Base-by-base conservation (phyloP, 2,113 vertebrate genomes). In the Caranx melampygus region DNA sequence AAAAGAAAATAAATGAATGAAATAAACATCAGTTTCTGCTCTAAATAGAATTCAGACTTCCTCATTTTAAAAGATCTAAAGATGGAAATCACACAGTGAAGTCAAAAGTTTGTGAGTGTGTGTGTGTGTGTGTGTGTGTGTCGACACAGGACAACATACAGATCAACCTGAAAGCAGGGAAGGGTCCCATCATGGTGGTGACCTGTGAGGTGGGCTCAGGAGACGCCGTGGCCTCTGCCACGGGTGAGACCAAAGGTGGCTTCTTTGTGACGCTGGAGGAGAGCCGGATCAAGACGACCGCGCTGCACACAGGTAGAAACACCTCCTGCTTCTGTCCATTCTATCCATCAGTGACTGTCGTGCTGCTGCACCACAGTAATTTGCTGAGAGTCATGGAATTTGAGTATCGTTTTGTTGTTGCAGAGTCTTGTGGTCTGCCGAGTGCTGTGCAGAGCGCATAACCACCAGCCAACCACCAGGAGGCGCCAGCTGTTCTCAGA, bases 81-180 rank as follows among this genome's bases (percentile, higher is more conserved):
- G 26, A 26, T 26, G 26, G 26, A 26, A 26, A 26, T 26, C 26
- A 26, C 26, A 26, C 26, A 26, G 1, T 26, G 26, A 26, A 26
- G 26, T 26, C 26, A 26, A 26, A 26, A 26, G 26, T 26, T 26
- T 54, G n/a, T 54, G 20, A 21, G 51, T n/a, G n/a, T 54, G 52
- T 54, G n/a, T 4, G 14, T 47, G 12, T 71, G 8, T 54, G n/a
- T 54, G 20, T 54, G 51, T n/a, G n/a, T 54, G 52, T 54, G n/a
- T 4, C 14, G 3, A 11, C 31, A 12, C 76, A 99, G 98, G 95
- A 98, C 67, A 94, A 89, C 6, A 95, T 99, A 91, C 92, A 96
- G 76, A 89, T 99, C 8, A 96, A 95, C 2, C 93, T 99, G 70
- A 97, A 95, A 78, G 97, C 95, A 45, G 95, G 93, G 44, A 94